A percentile compares a stretch with the other conserved stretches of the same genome.
These are phyloP conservation scores for Scolopax rusticola DNA, from an alignment of 2,797 vertebrate species.

Conservation along the genomic window DNA sequence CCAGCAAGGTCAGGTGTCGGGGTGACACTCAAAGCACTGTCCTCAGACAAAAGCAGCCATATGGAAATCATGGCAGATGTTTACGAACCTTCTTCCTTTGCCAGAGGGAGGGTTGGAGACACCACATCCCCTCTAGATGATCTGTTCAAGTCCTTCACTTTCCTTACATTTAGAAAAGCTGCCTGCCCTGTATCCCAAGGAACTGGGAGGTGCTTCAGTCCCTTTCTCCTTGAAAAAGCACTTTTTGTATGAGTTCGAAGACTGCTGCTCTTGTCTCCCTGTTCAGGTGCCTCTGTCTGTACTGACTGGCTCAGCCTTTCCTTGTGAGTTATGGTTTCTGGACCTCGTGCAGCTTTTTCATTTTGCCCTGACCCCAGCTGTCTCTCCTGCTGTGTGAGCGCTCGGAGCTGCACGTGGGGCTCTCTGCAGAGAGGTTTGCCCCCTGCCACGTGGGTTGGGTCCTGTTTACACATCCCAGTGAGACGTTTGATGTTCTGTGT, in stretches of 20 bases:
- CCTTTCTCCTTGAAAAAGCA: neutral
- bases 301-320: neutral
- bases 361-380: neutral
- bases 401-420: neutral
- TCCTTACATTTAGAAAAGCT: neutral
- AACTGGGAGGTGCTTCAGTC: neutral
- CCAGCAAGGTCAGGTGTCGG: neutral
- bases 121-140: neutral
- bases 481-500: neutral
- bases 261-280: neutral
- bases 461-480: neutral
- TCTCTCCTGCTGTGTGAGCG: rapidly evolving
- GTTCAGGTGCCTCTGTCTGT: neutral
- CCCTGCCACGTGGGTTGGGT: neutral
- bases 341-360: neutral
- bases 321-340: neutral
- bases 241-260: neutral
- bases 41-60: neutral
- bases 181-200: neutral
- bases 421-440: neutral
- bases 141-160: neutral
- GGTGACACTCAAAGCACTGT: neutral
- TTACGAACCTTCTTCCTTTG: neutral
- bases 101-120: neutral
- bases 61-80: neutral